Base-by-base conservation (phyloP, 2,113 vertebrate species). In the Girardinichthys multiradiatus region DNA sequence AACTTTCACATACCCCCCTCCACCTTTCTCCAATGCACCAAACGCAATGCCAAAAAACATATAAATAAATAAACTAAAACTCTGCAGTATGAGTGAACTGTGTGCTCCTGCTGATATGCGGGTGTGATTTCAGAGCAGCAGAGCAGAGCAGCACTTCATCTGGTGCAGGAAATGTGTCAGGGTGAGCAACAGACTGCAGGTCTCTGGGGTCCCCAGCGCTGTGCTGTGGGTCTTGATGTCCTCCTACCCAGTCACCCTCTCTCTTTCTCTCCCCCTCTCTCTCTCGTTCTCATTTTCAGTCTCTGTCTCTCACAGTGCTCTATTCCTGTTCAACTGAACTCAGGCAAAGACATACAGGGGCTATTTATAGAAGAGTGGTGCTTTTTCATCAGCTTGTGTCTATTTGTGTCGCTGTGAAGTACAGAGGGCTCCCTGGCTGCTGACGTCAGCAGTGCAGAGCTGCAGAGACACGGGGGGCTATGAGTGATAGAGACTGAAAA, bases 381-480 rank as follows among this genome's bases (percentile, higher is more conserved):
- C 89, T 93, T 92, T 94, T 94, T 92, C 93, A 90, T 93, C 90
- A 69, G 85, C 84, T 87, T 65, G 89, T 80, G 91, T 91, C 94
- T 95, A 94, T 95, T 95, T 95, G 92, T 92, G 86, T 92, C 86
- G 82, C 80, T 84, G 80, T 84, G 87, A 94, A 91, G 88, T 90
- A 94, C 90, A 90, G 91, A 94, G 92, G 94, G 90, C 92, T 94
- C 92, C 93, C 92, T 94, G 86, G 83, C 88, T 91, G 86, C 90
- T 94, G 92, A 94, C 93, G 93, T 94, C 86, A 93, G 90, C 83
- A 82, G 78, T 87, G 90, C 85, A 70, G 81, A 75, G 90, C 92
- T 94, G 92, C 92, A 90, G 91, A 90, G 90, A 77, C 79, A 81
- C 77, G 80, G 76, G 24, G 72, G 75, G 81, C 72, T 79, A 64